phyloP scores from a whole-genome alignment of 1,140 invertebrate genomes.

The Lysiphlebus fabarum region DNA sequence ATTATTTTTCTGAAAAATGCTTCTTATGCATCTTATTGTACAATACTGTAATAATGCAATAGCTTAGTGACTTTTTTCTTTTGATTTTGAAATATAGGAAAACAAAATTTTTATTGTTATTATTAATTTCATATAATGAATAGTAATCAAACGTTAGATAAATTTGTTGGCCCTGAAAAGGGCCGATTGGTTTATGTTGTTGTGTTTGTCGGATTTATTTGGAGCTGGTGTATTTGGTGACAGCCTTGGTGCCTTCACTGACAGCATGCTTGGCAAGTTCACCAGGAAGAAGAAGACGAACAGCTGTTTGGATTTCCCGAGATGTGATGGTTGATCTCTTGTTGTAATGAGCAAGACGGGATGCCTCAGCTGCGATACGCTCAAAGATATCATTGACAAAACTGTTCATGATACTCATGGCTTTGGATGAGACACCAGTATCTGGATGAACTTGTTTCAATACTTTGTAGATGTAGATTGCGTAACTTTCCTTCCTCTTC shows the following conservation, averaged over 20 bases:
- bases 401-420: constrained; percentile 6
- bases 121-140: no score
- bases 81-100: no score
- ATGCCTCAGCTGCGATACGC: neutral
- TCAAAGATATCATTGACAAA: constrained; percentile 1
- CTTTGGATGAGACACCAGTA: neutral
- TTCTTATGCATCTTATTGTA: no score
- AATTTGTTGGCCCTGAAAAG: constrained; percentile 6
- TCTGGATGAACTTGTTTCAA: constrained; percentile 7
- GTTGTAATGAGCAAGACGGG: neutral
- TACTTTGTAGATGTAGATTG: constrained; percentile 5
- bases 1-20: no score
- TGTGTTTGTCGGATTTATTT: neutral
- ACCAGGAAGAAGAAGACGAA: constrained; percentile 9
- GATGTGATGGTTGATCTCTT: neutral
- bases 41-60: no score
- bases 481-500: constrained; percentile 6
- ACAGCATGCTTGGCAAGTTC: constrained; percentile 6
- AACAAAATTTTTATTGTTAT: no score
- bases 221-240: constrained; percentile 4
- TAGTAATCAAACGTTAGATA: no score
- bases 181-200: neutral
- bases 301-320: constrained; percentile 6
- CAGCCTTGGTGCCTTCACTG: constrained; percentile 3
- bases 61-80: no score